Base-by-base conservation (phyloP, 2,113 vertebrate genomes). In the Gadus chalcogrammus region DNA sequence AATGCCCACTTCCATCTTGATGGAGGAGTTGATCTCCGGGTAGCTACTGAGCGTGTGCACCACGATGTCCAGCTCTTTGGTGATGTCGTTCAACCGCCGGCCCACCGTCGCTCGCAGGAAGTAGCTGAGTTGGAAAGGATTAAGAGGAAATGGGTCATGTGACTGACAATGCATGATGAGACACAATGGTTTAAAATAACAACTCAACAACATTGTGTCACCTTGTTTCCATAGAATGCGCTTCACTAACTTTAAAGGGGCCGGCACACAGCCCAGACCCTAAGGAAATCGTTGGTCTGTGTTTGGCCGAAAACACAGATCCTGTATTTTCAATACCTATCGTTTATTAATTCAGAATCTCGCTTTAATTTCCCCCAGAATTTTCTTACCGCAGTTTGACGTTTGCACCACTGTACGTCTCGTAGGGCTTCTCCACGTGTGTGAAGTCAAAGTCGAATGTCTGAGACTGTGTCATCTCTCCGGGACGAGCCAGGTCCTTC, bases 1-100 rank as follows among this genome's bases (percentile, higher is more conserved):
- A 0, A 98, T 98, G 5, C 97, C 97, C 48, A 98, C 97, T 79
- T 98, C 97, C 97, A 98, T 98, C 90, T 96, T 98, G 85, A 98
- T 98, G 60, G 97, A 98, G 13, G 96, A 97, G 85, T 97, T 98
- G 86, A 98, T 91, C 80, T 98, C 97, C 0, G 97, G 96, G 80
- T 98, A 92, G 0, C 94, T 94, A 88, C 95, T 97, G 62, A 98
- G 94, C 0, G 96, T 98, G 81, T 98, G 96, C 38, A 98, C 96
- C 0, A 98, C 95, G 1, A 98, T 94, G 75, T 98, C 96, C 93
- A 96, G 93, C 87, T 98, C 97, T 81, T 96, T 98, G 76, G 91
- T 93, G 55, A 97, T 91, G 2, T 98, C 95, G 0, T 94, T 98
- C 76, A 98, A 90, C 74, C 96, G 85, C 64, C 96, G 93, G 91